phyloP scores from a whole-genome alignment of 2,888 invertebrate species.

The Cremastinae sp. region DNA sequence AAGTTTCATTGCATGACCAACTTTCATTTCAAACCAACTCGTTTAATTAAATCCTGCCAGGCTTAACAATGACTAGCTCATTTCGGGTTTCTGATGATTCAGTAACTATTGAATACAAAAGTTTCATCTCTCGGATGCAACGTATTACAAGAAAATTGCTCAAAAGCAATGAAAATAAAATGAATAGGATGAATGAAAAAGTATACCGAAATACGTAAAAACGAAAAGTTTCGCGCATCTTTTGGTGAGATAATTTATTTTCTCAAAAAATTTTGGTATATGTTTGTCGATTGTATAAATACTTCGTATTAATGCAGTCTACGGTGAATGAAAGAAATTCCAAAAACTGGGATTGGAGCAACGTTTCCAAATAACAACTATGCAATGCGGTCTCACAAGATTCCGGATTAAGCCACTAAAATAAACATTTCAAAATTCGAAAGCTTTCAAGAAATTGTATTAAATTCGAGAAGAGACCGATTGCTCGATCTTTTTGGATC shows the following conservation, averaged over 20 bases:
- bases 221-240: too few species aligned
- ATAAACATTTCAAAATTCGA: not conserved
- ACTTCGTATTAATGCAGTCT: not conserved
- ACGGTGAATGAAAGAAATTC: not conserved
- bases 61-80: conserved; percentile 9
- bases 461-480: too few species aligned
- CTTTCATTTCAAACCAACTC: conserved; percentile 4
- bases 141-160: too few species aligned
- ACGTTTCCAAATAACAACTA: not conserved
- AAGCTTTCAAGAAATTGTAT: not conserved
- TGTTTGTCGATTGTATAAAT: too few species aligned
- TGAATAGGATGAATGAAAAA: too few species aligned
- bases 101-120: not conserved
- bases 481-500: too few species aligned
- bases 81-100: conserved; percentile 19
- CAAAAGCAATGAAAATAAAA: too few species aligned
- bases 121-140: too few species aligned
- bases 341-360: conserved; percentile 3
- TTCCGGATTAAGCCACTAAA: not conserved
- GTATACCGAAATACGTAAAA: not conserved
- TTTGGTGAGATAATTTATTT: too few species aligned
- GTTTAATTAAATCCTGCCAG: conserved; percentile 30
- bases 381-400: not conserved
- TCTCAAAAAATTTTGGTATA: too few species aligned
- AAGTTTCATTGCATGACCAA: too few species aligned